Evolutionary conservation across 2,888 invertebrate genomes (phyloP), one percentile per base, ranked within the genome.

Genomic region (Dorcus parallelipipedus): DNA sequence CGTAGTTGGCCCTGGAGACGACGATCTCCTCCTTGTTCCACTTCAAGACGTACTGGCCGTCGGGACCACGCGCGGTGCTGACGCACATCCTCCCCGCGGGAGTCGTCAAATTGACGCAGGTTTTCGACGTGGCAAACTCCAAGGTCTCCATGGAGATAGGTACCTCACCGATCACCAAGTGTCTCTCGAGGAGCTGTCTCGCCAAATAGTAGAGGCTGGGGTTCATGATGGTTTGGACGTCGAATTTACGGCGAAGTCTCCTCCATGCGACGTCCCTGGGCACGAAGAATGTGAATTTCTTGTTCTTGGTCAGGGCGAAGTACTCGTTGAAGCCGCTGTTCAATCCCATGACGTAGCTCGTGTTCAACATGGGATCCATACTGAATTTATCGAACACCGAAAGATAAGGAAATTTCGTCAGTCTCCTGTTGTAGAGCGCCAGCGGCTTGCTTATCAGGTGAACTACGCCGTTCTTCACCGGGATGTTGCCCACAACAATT

Each of bases 241-340:
- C 56, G 53, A 56, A 52, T 23, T 48, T 38, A 6, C 64, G 52
- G 2, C 51, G 52, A 14, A 70, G 48, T 67, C 86, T 85, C 47
- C 84, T 82, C 97, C 96, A 97, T 50, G 93, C 95, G 68, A 85
- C 85, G 73, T 97, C 91, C 33, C 89, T 85, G 0, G 96, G 94
- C 4, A 93, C 92, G 73, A 97, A 95, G 76, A 91, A 92, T 0
- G 97, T 97, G 78, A 89, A 94, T 45, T 89, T 85, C 65, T 87
- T 87, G 60, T 38, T 54, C 4, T 48, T 20, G 1, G 54, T 9
- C 83, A 84, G 64, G 68, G 85, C 84, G 64, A 93, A 78, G 73
- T 89, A 86, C 26, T 84, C 81, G 75, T 93, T 93, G 76, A 93
- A 92, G 70, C 83, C 82, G 60, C 87, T 86, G 58, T 85, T 84